Percentiles rank a stretch among this genome's conserved stretches.
Conservation (phyloP, 2,113 vertebrate genomes). For the Dromiciops gliroides region DNA sequence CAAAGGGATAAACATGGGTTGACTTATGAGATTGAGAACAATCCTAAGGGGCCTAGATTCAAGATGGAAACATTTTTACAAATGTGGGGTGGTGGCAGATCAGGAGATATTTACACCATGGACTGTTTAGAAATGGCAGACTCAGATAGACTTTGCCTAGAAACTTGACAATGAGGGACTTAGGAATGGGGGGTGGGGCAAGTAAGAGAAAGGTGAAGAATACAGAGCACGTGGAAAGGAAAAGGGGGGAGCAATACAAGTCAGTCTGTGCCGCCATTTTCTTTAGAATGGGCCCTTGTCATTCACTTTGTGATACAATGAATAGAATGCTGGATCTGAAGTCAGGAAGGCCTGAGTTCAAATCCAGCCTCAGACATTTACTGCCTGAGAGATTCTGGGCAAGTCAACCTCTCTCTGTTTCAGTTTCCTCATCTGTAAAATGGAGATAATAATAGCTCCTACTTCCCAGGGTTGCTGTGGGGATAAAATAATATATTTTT, state of each 20-base stretch:
- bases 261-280: not conserved
- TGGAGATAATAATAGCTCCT: not conserved
- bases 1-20: not conserved
- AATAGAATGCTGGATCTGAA: not conserved
- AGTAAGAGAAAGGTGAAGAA: not conserved
- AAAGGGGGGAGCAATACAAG: not conserved
- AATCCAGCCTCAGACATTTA: not conserved
- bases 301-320: not conserved
- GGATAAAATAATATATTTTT: not conserved
- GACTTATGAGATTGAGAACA: not conserved
- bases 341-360: not conserved
- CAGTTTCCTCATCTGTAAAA: not conserved
- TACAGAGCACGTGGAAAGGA: not conserved
- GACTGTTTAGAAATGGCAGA: not conserved
- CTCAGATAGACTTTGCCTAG: not conserved
- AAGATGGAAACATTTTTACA: not conserved
- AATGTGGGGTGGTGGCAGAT: not conserved
- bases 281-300: not conserved
- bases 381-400: not conserved
- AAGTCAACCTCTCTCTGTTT: not conserved
- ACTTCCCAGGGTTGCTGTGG: not conserved
- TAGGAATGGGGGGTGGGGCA: not conserved
- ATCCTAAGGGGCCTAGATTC: not conserved
- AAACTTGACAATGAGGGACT: not conserved
- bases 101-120: not conserved